These are phyloP conservation scores for Anseranas semipalmata DNA, from an alignment of 2,113 vertebrate genomes.

Conservation along the genomic window DNA sequence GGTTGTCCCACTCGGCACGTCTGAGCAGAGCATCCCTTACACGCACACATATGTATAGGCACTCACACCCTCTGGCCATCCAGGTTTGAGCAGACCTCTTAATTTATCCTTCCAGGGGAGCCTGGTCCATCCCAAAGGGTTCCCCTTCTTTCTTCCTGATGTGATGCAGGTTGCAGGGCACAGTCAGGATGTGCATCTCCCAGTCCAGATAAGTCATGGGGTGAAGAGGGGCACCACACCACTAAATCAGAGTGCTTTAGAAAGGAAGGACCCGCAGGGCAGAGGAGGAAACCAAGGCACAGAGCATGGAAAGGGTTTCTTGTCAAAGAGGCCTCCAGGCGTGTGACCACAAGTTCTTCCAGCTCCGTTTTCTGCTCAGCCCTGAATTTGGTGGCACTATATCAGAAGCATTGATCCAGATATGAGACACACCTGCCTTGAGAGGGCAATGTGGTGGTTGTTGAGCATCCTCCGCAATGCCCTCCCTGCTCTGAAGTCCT, in stretches of 20 bases:
- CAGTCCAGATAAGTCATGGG: background rate
- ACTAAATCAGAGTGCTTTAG: background rate
- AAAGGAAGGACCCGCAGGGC: background rate
- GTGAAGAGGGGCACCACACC: background rate
- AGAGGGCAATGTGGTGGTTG: background rate
- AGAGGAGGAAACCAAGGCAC: background rate
- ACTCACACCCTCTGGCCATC: background rate
- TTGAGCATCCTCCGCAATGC: background rate
- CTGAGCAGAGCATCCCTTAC: background rate
- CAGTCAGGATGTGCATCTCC: background rate
- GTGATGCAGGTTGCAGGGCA: background rate
- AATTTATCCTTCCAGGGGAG: background rate
- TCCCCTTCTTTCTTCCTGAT: background rate
- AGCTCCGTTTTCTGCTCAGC: background rate
- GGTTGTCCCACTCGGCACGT: accelerated
- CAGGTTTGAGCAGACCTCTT: background rate
- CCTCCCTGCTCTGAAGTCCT: background rate
- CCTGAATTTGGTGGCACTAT: background rate
- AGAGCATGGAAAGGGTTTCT: background rate
- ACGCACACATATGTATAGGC: accelerated
- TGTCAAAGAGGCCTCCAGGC: background rate
- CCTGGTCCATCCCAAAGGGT: background rate
- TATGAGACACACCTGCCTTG: accelerated
- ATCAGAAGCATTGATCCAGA: background rate
- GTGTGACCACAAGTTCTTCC: background rate